Evolutionary conservation across 2,113 vertebrate genomes (phyloP).

Genomic region (Lophotis ruficrista): DNA sequence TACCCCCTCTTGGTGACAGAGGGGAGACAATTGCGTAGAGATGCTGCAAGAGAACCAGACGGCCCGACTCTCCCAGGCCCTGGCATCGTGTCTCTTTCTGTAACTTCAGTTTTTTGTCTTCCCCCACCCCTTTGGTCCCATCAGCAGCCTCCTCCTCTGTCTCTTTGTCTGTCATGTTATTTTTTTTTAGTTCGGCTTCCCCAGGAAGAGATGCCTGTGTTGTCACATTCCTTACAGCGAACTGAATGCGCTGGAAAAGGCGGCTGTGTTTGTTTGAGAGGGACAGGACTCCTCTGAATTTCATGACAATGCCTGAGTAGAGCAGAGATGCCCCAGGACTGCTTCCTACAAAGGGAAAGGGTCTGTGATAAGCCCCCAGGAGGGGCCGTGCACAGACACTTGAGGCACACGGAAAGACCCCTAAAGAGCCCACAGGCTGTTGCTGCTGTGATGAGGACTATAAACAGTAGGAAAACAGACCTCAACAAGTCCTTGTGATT

Average conservation of each 20-base stretch:
- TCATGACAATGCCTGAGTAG: too few relatives aligned
- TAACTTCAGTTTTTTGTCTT: not conserved
- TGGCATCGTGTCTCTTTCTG: not conserved
- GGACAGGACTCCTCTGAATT: not conserved
- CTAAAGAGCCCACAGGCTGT: accelerated
- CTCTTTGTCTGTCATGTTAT: not conserved
- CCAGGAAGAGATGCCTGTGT: not conserved
- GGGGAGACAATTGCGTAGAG: accelerated
- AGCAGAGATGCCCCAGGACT: not conserved
- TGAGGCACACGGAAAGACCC: accelerated
- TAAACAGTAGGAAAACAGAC: not conserved
- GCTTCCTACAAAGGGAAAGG: not conserved
- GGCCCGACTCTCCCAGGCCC: not conserved
- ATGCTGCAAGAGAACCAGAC: not conserved
- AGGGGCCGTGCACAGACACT: not conserved
- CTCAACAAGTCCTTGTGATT: not conserved
- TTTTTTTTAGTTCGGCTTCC: not conserved
- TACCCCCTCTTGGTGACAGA: not conserved
- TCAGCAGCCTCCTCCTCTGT: not conserved
- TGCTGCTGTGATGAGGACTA: not conserved
- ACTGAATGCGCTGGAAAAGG: accelerated
- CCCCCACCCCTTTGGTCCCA: not conserved
- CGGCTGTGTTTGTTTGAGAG: accelerated
- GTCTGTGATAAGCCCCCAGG: not conserved
- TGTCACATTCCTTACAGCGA: not conserved